phyloP scores from a whole-genome alignment of 2,113 vertebrate species.

The Bufo gargarizans region DNA sequence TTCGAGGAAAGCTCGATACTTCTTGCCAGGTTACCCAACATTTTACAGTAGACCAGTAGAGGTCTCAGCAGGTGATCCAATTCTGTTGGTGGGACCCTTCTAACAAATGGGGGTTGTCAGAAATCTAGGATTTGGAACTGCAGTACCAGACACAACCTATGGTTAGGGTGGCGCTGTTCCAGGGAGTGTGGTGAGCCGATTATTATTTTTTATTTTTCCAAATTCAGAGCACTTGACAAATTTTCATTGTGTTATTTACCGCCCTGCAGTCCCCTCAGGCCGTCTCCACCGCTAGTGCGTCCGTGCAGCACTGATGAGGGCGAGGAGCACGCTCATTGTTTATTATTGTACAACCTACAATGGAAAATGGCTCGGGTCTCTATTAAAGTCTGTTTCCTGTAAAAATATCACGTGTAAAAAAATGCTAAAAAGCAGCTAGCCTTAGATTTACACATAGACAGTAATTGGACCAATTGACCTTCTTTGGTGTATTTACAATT shows the following conservation, averaged over 20 bases:
- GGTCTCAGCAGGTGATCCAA: neutral
- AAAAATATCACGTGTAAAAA: constrained; percentile 74
- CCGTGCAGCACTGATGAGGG: constrained; percentile 66
- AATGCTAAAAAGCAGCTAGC: constrained; percentile 73
- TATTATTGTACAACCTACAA: constrained; percentile 81
- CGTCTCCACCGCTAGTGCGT: neutral
- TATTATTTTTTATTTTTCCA: no score
- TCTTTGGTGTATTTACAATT: constrained; percentile 89
- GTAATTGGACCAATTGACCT: constrained; percentile 96
- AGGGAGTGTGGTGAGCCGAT: no score
- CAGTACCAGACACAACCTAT: neutral
- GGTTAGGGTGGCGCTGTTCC: neutral
- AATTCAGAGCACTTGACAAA: neutral
- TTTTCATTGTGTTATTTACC: neutral
- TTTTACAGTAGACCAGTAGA: neutral
- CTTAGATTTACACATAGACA: constrained; percentile 87
- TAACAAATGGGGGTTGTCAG: neutral
- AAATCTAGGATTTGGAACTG: neutral
- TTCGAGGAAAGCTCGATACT: no score
- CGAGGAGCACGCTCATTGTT: constrained; percentile 70
- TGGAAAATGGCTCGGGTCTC: constrained; percentile 82
- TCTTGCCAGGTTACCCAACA: no score
- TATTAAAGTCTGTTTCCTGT: constrained; percentile 87
- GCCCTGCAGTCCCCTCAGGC: no score
- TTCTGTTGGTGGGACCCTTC: neutral